Evolutionary conservation across 2,113 vertebrate genomes (phyloP), one percentile per base, ranked within the genome.

Genomic region (Poecilia latipinna): DNA sequence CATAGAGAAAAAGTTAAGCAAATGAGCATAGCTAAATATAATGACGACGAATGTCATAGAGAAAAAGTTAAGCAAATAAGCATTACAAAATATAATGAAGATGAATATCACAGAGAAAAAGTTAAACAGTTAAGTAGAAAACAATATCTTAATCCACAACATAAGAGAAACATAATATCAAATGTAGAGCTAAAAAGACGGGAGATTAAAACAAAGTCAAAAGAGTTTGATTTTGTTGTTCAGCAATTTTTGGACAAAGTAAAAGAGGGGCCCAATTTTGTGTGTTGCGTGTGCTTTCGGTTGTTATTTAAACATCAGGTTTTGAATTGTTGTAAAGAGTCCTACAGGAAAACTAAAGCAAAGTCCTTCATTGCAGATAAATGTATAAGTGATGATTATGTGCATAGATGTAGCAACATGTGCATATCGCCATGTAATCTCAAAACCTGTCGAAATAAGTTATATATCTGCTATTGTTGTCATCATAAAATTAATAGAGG

Each of bases 21-120:
- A 8, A 35, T 8, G 8, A 35, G 33, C 1, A 35, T 35, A 8
- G 1, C 33, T 1, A 35, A 35, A 35, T 35, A 35, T 35, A 8
- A 8, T 1, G 1, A 8, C 1, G 1, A 35, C 2, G 0, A 2
- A 33, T 7, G 1, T 7, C 32, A 33, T 1, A 1, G 6, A 1
- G 32, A 33, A 33, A 6, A 7, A 33, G 32, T 33, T 1, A 33
- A 33, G 1, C 32, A 33, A 7, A 33, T 6, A 0, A 33, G 32
- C 32, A 33, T 33, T 33, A 6, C 5, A 8, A 32, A 5, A 63
- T 63, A 63, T 33, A 33, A 8, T 7, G 1, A 19, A 0, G 13
- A 63, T 3, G 7, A 6, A 13, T 1, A 2, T 12, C 61, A 63
- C 19, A 0, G 10, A 13, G 60, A 12, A 1, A 61, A 61, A 26